Evolutionary conservation across 1,140 invertebrate species (phyloP).

Genomic region (Rhopalosiphum maidis): DNA sequence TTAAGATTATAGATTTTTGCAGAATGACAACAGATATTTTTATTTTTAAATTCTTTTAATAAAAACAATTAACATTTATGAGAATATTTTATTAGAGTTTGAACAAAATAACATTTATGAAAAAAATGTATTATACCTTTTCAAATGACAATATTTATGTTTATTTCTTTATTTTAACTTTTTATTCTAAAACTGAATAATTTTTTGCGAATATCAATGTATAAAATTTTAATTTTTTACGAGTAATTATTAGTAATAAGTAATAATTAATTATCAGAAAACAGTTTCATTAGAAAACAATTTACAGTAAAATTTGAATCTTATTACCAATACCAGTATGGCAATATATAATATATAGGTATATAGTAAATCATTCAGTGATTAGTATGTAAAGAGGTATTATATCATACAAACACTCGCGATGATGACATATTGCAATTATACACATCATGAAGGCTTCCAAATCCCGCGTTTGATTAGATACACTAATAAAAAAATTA

Average conservation of each 20-base stretch:
- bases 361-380: neutral
- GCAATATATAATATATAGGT: neutral
- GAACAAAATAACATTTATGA: no score
- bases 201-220: no score
- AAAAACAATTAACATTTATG: no score
- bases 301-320: neutral
- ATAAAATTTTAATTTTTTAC: no score
- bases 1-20: no score
- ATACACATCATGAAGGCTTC: slow-evolving; percentile 1
- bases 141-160: neutral
- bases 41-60: no score
- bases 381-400: neutral
- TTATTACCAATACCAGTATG: neutral
- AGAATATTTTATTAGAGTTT: no score
- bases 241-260: slow-evolving; percentile 67
- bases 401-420: neutral
- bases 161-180: no score
- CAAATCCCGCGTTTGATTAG: neutral
- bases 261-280: no score
- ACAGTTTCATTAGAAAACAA: neutral
- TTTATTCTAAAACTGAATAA: no score
- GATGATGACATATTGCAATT: neutral
- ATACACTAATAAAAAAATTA: neutral
- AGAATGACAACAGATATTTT: no score
- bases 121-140: no score